Evolutionary conservation across 2,888 invertebrate species (phyloP).

Genomic region (Rapana venosa): DNA sequence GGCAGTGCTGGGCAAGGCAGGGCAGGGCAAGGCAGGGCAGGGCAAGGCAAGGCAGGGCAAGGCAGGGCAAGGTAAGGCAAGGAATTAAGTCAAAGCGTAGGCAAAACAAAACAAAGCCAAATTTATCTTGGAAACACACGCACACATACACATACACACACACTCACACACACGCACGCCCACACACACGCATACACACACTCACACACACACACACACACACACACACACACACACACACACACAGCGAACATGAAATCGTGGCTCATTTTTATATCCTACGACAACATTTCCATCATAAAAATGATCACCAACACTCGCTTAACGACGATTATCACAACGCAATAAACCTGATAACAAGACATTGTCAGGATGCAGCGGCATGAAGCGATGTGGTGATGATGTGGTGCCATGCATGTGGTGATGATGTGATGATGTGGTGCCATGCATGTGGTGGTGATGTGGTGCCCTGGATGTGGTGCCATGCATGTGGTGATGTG

Average conservation of each 20-base stretch:
- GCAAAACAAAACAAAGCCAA: not conserved
- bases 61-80: not conserved
- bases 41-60: not conserved
- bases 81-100: not conserved
- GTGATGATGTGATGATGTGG: not conserved
- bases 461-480: not conserved
- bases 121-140: not conserved
- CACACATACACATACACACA: not conserved
- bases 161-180: not conserved
- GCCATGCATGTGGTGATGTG: not conserved
- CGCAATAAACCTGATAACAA: not conserved
- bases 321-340: not conserved
- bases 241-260: too few relatives aligned
- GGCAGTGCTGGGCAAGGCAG: not conserved
- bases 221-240: not conserved
- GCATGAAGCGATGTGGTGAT: not conserved
- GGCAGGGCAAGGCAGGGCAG: too few relatives aligned
- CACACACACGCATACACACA: not conserved
- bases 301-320: not conserved
- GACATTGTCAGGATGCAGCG: not conserved
- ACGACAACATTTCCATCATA: not conserved
- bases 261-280: too few relatives aligned
- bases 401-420: not conserved
- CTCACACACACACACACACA: not conserved
- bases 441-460: not conserved